phyloP scores from a whole-genome alignment of 1,140 invertebrate species.

The Palaemon carinicauda region DNA sequence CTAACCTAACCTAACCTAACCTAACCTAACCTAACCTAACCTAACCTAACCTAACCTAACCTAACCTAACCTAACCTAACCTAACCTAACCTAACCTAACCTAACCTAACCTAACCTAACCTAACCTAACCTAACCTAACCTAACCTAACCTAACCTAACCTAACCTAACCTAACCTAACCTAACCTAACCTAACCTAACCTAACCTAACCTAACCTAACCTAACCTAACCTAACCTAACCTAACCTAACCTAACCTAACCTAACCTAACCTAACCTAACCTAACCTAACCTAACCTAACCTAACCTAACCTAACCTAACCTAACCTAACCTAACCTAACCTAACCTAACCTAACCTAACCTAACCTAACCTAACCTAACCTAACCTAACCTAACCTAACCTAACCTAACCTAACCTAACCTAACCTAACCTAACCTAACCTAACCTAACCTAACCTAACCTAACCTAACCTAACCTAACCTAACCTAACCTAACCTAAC shows the following conservation, averaged over 20 bases:
- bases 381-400: too few relatives aligned
- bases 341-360: not conserved
- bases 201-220: constrained; percentile 1
- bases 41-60: constrained; percentile 16
- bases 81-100: not conserved
- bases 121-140: not conserved
- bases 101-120: not conserved
- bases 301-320: not conserved
- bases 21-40: constrained; percentile 10
- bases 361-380: not conserved
- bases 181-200: constrained; percentile 12
- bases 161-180: constrained; percentile 17
- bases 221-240: constrained; percentile 1
- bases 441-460: too few relatives aligned
- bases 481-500: too few relatives aligned
- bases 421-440: too few relatives aligned
- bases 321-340: constrained; percentile 18
- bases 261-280: constrained; percentile 12
- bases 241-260: constrained; percentile 17
- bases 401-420: too few relatives aligned
- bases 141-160: constrained; percentile 11
- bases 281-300: not conserved
- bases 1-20: constrained; percentile 7
- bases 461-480: too few relatives aligned
- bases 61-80: constrained; percentile 9